phyloP scores from a whole-genome alignment of 2,797 vertebrate genomes.

The Coendou prehensilis region DNA sequence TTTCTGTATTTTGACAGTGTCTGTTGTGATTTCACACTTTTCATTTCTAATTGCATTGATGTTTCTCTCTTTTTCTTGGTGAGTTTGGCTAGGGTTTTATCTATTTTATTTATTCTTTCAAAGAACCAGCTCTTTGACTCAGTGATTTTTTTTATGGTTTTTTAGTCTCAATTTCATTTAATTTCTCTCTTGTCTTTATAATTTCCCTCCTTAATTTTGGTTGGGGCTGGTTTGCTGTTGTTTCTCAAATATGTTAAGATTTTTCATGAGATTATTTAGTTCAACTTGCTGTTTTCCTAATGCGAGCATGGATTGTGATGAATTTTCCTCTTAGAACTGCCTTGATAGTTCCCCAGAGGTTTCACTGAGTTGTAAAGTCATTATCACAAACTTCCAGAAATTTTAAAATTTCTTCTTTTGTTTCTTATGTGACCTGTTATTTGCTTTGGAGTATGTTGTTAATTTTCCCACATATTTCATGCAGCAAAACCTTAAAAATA shows the following conservation, averaged over 20 bases:
- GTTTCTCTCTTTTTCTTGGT: not conserved
- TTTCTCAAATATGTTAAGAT: not conserved
- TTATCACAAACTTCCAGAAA: not conserved
- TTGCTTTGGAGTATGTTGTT: not conserved
- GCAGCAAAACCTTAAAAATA: not conserved
- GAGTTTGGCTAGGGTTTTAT: not conserved
- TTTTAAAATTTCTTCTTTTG: not conserved
- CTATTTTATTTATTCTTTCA: not conserved
- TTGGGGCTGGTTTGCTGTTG: not conserved
- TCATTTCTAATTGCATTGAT: not conserved
- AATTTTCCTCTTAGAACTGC: not conserved
- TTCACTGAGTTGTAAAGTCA: not conserved
- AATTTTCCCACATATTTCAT: not conserved
- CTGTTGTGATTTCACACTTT: not conserved
- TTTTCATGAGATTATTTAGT: not conserved
- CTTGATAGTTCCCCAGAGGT: not conserved
- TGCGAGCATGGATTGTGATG: not conserved
- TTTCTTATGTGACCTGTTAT: too few relatives aligned
- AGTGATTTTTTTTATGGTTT: not conserved
- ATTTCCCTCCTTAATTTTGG: not conserved
- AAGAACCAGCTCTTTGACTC: not conserved
- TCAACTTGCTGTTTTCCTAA: not conserved
- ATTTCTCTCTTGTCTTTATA: not conserved
- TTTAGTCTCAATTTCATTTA: not conserved
- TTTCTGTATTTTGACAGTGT: not conserved